These are phyloP conservation scores for Hydrochoerus hydrochaeris DNA, from an alignment of 2,113 vertebrate genomes.

Conservation along the genomic window DNA sequence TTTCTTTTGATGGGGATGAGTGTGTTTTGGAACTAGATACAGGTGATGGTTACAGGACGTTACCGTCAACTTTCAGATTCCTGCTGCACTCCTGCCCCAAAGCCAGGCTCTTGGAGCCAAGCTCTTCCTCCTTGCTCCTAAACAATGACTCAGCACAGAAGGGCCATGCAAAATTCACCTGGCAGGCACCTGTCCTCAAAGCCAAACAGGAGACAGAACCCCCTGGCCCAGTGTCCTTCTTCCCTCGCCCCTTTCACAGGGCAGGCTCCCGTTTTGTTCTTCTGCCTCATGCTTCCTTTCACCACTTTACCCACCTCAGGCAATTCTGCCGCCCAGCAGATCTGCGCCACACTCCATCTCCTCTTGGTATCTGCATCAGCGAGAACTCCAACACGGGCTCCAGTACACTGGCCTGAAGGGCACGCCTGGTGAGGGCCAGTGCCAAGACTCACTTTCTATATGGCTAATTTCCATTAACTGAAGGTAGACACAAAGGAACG, in stretches of 20 bases:
- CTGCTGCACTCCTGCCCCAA: not conserved
- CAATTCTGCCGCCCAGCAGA: not conserved
- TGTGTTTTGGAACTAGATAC: not conserved
- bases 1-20: not conserved
- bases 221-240: not conserved
- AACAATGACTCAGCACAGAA: not conserved
- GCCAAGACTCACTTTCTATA: not conserved
- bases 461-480: not conserved
- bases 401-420: not conserved
- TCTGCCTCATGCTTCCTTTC: accelerated
- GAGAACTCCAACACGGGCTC: not conserved
- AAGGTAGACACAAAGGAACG: not conserved
- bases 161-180: accelerated
- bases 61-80: not conserved
- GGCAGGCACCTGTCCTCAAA: no score
- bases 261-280: not conserved
- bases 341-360: not conserved
- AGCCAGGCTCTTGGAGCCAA: not conserved
- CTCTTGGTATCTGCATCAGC: not conserved
- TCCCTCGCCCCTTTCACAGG: not conserved
- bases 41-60: not conserved
- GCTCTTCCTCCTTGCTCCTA: not conserved
- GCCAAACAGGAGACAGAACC: no score
- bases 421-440: not conserved
- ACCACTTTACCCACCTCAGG: not conserved